Base-by-base conservation (phyloP, 2,888 invertebrate genomes). In the Agriopis marginaria region DNA sequence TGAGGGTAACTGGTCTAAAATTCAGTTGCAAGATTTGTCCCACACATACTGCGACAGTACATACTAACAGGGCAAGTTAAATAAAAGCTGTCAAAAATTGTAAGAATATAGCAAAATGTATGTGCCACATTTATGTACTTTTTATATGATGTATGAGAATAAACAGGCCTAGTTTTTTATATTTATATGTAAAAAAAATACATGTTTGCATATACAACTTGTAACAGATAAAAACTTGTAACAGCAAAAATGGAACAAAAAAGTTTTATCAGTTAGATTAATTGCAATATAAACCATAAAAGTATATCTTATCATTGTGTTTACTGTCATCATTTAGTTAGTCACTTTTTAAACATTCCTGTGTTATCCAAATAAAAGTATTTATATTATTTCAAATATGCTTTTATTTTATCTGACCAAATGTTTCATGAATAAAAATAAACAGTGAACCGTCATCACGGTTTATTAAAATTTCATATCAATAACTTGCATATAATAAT, bases 381-480 rank as follows among this genome's bases (percentile, higher is more conserved):
- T 67, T 68, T 64, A 56, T 64, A 68, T 74, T 80, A 79, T 59
- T 82, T 80, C 76, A 83, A 83, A 82, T 80, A 82, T 75, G 74
- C 63, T 83, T 86, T 85, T 84, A 82, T 82, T 85, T 79, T 79
- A 78, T 80, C 80, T 78, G 77, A 80, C 77, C 80, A 79, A 76
- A 80, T 80, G 75, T 75, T 81, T 75, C 78, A 81, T 80, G 78
- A 86, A 86, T 82, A 78, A 86, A 88, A 89, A 86, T 84, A 86
- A 86, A 86, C 80, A 77, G 77, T 80, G 79, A 87, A 88, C 86
- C 85, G 83, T 86, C 77, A 84, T 82, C 77, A 79, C 79, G 87
- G 89, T 91, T 91, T 90, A 90, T 92, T 93, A 93, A 93, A 93
- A 92, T 91, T 89, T 92, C 82, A 87, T 90, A 91, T 88, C 89